phyloP scores from a whole-genome alignment of 2,888 invertebrate species.

The Crossocerus cetratus region DNA sequence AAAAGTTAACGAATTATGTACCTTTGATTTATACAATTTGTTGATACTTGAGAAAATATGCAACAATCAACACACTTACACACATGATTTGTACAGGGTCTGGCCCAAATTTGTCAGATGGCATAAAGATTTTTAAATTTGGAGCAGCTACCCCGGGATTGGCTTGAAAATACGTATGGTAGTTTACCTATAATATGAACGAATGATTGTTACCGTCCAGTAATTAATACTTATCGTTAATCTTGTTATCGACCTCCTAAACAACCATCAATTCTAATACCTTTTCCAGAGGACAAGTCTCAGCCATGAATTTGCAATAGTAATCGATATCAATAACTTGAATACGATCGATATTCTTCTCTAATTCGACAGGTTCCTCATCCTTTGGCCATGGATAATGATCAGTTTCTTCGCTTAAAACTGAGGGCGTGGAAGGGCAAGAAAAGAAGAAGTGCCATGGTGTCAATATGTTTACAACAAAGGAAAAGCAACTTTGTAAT shows the following conservation, averaged over 20 bases:
- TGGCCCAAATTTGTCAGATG: constrained; percentile 58
- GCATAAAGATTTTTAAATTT: constrained; percentile 50
- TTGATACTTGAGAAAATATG: neutral
- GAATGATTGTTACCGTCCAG: constrained; percentile 1
- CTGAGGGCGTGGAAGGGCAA: constrained; percentile 29
- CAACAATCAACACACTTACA: constrained; percentile 60
- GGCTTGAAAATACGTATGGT: constrained; percentile 20
- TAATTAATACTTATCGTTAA: neutral
- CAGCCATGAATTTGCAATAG: constrained; percentile 81
- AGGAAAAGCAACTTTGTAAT: constrained; percentile 9
- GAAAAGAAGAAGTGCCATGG: no score
- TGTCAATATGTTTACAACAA: no score
- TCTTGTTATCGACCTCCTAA: no score
- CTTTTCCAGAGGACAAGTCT: neutral
- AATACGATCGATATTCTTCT: constrained; percentile 79
- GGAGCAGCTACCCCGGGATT: constrained; percentile 43
- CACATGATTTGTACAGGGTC: constrained; percentile 67
- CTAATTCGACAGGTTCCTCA: constrained; percentile 85
- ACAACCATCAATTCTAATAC: neutral
- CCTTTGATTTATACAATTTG: neutral
- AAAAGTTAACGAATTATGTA: constrained; percentile 13
- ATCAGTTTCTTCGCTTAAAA: constrained; percentile 53
- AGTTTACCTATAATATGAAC: constrained; percentile 21
- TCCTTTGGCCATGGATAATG: constrained; percentile 77
- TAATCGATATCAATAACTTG: constrained; percentile 85